Percentiles rank a stretch among this genome's conserved stretches.
Conservation (phyloP, 1,140 invertebrate species). For the Anastrepha obliqua region DNA sequence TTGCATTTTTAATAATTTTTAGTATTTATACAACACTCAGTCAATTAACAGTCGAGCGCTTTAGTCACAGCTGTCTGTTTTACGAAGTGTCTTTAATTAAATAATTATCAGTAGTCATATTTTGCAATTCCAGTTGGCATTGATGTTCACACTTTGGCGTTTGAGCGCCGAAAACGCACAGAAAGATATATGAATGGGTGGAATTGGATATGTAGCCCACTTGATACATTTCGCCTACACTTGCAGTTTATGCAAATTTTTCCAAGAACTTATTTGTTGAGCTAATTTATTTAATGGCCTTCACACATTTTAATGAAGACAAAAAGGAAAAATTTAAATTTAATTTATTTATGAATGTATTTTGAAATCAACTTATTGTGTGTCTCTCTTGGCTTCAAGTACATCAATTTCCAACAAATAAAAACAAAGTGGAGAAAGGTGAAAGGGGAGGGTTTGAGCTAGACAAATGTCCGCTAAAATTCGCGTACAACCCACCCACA, state of each 20-base stretch:
- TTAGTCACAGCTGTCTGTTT: not conserved
- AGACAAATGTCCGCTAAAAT: too few relatives aligned
- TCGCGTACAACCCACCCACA: too few relatives aligned
- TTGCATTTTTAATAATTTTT: too few relatives aligned
- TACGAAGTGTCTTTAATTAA: conserved; percentile 24
- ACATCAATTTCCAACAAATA: too few relatives aligned
- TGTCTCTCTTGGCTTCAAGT: too few relatives aligned
- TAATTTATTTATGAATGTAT: too few relatives aligned
- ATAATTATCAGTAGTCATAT: conserved; percentile 37
- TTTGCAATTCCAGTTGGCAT: conserved; percentile 38
- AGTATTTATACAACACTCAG: not conserved
- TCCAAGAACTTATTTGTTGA: not conserved
- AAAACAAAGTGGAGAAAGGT: too few relatives aligned
- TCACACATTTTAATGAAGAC: not conserved
- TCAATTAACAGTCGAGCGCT: conserved; percentile 8
- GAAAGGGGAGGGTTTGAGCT: too few relatives aligned
- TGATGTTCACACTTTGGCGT: not conserved
- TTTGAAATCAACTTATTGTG: too few relatives aligned
- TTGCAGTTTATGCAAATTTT: not conserved
- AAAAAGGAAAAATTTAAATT: too few relatives aligned
- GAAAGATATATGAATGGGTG: not conserved
- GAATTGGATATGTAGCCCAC: not conserved
- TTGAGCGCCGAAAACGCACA: not conserved
- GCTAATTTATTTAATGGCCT: not conserved
- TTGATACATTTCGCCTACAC: not conserved